These are phyloP conservation scores for Cardiocondyla obscurior DNA, from an alignment of 1,140 invertebrate species.

Conservation along the genomic window DNA sequence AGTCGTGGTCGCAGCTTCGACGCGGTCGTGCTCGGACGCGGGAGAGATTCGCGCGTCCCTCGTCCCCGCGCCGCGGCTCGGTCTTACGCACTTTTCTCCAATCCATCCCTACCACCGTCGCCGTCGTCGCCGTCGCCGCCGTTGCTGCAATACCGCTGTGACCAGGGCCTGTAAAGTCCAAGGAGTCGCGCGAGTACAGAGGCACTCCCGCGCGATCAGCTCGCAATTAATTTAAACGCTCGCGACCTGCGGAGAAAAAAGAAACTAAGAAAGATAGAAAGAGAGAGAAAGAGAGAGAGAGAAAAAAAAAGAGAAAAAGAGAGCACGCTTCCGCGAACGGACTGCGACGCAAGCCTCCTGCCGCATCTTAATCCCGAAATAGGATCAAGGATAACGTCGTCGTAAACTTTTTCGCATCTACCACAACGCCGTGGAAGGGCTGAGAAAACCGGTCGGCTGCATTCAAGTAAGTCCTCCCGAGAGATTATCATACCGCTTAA, in stretches of 20 bases:
- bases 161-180: constrained; percentile 51
- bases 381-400: constrained; percentile 55
- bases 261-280: no score
- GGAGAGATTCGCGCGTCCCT: constrained; percentile 1
- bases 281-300: no score
- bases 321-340: no score
- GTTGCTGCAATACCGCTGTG: constrained; percentile 36
- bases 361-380: constrained; percentile 43
- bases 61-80: not conserved
- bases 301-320: no score
- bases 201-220: constrained; percentile 18
- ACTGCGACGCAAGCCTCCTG: not conserved
- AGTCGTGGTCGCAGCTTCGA: constrained; percentile 48
- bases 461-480: constrained; percentile 22
- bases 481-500: not conserved
- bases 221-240: no score
- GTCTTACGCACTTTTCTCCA: constrained; percentile 58
- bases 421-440: not conserved
- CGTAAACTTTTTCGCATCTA: constrained; percentile 22
- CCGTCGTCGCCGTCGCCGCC: not conserved
- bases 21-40: not conserved
- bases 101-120: constrained; percentile 24
- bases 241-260: not conserved
- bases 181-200: constrained; percentile 3
- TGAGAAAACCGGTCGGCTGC: constrained; percentile 35